Evolutionary conservation across 37 sponge, comb jelly and placozoan species (phyloP).

Genomic region (Bolinopsis microptera): DNA sequence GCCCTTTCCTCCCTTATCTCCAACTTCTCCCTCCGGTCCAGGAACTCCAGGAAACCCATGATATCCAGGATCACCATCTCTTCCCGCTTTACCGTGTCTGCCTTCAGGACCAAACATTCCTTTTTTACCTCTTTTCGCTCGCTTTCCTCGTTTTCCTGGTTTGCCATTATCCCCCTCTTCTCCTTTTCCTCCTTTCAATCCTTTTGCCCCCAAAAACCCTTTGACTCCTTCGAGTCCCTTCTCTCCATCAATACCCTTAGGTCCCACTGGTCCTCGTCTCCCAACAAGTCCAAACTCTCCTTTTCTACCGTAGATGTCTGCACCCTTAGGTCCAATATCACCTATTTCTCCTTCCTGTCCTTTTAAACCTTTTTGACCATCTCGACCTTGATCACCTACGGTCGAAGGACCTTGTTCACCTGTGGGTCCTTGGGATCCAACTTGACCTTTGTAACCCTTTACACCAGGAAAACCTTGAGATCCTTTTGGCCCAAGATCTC

Average conservation of each 20-base stretch:
- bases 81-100: not conserved
- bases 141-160: not conserved
- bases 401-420: conserved; percentile 20
- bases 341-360: not conserved
- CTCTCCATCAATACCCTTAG: conserved; percentile 33
- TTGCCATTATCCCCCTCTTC: not conserved
- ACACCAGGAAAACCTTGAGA: not conserved
- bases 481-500: not conserved
- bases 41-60: conserved; percentile 40
- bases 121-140: not conserved
- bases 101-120: conserved; percentile 15
- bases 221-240: not conserved
- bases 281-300: conserved; percentile 12
- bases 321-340: not conserved
- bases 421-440: not conserved
- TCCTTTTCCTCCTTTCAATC: not conserved
- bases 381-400: conserved; percentile 8
- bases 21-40: not conserved
- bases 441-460: conserved; percentile 28
- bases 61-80: conserved; percentile 44
- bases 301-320: not conserved
- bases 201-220: not conserved
- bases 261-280: not conserved
- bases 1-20: conserved; percentile 6
- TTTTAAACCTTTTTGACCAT: not conserved